These are phyloP conservation scores for Brachypteracias leptosomus DNA, from an alignment of 2,113 vertebrate species.

Conservation along the genomic window DNA sequence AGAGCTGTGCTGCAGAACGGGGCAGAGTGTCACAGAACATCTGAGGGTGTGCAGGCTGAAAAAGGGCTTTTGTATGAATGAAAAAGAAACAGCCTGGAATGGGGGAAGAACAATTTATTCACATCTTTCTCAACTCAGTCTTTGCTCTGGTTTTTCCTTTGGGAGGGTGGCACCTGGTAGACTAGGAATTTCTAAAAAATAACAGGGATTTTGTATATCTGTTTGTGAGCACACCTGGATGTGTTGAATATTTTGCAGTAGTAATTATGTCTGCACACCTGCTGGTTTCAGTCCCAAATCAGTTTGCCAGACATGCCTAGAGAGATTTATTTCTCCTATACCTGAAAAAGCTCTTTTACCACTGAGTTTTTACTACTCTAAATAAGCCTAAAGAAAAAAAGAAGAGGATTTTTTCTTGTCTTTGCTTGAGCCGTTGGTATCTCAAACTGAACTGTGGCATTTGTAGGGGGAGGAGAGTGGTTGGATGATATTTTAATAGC, in stretches of 20 bases:
- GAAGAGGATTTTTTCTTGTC: constrained; percentile 24
- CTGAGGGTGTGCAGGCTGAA: background rate
- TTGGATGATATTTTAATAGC: constrained; percentile 62
- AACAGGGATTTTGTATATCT: constrained; percentile 47
- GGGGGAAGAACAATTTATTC: background rate
- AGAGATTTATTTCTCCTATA: constrained; percentile 69
- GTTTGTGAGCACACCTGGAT: constrained; percentile 66
- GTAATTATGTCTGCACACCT: constrained; percentile 69
- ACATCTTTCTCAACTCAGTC: background rate
- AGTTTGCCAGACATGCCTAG: constrained; percentile 62
- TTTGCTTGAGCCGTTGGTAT: background rate
- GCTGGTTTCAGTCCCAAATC: constrained; percentile 38
- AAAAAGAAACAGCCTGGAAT: background rate
- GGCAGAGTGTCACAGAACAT: background rate
- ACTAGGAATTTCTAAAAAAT: constrained; percentile 51
- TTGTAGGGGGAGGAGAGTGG: background rate
- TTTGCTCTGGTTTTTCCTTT: constrained; percentile 42
- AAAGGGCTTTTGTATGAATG: background rate
- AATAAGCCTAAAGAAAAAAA: constrained; percentile 15
- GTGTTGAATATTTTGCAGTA: constrained; percentile 35
- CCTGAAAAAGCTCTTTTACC: constrained; percentile 45
- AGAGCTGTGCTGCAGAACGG: background rate
- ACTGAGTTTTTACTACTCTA: background rate
- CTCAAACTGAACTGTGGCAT: background rate
- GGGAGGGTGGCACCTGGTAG: constrained; percentile 57